Conservation (phyloP, 2,888 invertebrate genomes). For the Augiades crinisus region DNA sequence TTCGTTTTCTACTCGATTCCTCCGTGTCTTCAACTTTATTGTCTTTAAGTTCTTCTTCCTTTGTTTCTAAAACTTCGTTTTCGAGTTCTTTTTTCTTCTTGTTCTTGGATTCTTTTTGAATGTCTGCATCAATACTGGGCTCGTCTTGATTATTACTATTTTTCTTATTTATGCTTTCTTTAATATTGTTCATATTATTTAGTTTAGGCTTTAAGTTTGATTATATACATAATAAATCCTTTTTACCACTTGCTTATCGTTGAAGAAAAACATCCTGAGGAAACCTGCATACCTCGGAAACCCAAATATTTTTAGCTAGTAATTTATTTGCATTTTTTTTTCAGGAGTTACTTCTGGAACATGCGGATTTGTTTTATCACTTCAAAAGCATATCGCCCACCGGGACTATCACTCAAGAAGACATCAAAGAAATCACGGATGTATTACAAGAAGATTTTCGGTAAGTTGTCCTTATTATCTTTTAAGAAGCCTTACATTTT, state of each 20-base stretch:
- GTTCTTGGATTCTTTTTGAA: slow-evolving; percentile 7
- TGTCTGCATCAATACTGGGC: not conserved
- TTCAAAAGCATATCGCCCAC: slow-evolving; percentile 94
- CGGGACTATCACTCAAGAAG: slow-evolving; percentile 95
- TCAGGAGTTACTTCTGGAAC: slow-evolving; percentile 93
- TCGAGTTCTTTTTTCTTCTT: slow-evolving; percentile 25
- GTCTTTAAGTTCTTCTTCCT: slow-evolving; percentile 13
- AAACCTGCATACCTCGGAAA: no score
- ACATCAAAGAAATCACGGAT: slow-evolving; percentile 96
- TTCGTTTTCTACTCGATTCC: slow-evolving; percentile 27
- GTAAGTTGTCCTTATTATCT: slow-evolving; percentile 56
- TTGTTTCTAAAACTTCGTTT: not conserved
- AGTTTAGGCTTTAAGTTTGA: no score
- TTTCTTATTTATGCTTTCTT: no score
- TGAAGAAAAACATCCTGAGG: no score
- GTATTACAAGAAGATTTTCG: slow-evolving; percentile 95
- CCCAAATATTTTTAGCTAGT: no score
- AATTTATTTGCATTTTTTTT: not conserved
- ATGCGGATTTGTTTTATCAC: slow-evolving; percentile 96
- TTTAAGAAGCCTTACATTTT: no score
- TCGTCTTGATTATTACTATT: slow-evolving; percentile 27
- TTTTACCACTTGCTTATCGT: no score
- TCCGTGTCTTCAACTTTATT: slow-evolving; percentile 24
- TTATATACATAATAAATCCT: no score
- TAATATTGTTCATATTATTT: no score